Evolutionary conservation across 1,140 invertebrate genomes (phyloP).

Genomic region (Lanistes nyassanus): DNA sequence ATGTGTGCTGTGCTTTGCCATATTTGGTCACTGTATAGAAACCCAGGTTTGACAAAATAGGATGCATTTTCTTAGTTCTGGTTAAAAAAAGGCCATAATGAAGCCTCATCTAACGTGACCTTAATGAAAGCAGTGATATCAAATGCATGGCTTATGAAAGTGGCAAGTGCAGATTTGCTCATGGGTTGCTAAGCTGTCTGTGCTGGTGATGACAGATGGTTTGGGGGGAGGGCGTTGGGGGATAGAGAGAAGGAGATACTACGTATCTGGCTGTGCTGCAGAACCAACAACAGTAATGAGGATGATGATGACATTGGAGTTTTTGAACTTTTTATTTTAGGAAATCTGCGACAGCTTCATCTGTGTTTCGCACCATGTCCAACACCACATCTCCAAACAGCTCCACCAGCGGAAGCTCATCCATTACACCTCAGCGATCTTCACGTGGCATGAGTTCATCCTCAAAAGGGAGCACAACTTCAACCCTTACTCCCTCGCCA

Average conservation of each 20-base stretch:
- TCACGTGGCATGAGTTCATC: conserved; percentile 54
- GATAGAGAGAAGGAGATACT: background rate
- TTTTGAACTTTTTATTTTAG: conserved; percentile 18
- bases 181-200: too few relatives aligned
- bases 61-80: too few relatives aligned
- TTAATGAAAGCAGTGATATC: too few relatives aligned
- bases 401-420: conserved; percentile 63
- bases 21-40: too few relatives aligned
- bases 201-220: too few relatives aligned
- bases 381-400: conserved; percentile 64
- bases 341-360: conserved; percentile 45
- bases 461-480: conserved; percentile 61
- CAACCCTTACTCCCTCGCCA: conserved; percentile 62
- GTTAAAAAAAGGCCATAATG: too few relatives aligned
- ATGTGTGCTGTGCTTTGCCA: too few relatives aligned
- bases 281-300: background rate
- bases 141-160: too few relatives aligned
- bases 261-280: background rate
- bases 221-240: too few relatives aligned
- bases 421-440: conserved; percentile 56
- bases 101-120: too few relatives aligned
- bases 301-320: background rate
- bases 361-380: conserved; percentile 52
- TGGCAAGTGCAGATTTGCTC: too few relatives aligned
- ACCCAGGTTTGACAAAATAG: too few relatives aligned